phyloP scores from a whole-genome alignment of 2,797 vertebrate species.

The Coilia nasus region DNA sequence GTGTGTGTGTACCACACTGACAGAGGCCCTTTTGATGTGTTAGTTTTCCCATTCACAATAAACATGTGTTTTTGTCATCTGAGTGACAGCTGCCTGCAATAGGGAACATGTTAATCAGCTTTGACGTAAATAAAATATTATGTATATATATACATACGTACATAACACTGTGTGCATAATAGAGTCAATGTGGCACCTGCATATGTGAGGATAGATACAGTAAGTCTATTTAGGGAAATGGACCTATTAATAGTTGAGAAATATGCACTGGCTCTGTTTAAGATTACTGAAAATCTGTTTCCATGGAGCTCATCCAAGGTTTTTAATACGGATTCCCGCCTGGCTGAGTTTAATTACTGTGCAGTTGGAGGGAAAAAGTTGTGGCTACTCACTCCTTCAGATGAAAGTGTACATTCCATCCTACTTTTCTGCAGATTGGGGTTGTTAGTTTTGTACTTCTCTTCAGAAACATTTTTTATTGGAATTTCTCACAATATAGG shows the following conservation, averaged over 20 bases:
- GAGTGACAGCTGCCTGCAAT: not conserved
- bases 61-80: constrained; percentile 27
- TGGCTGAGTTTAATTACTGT: not conserved
- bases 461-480: not conserved
- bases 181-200: not conserved
- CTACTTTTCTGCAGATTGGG: not conserved
- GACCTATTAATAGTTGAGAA: not conserved
- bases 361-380: not conserved
- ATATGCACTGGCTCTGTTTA: not conserved
- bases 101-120: not conserved
- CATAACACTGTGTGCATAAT: not conserved
- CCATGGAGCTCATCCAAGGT: not conserved
- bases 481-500: not conserved
- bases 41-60: constrained; percentile 23
- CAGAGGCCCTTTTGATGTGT: constrained; percentile 31
- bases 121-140: not conserved
- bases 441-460: not conserved
- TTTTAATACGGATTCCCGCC: not conserved
- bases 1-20: constrained; percentile 19
- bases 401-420: not conserved
- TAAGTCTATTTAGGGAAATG: not conserved
- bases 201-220: not conserved
- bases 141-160: not conserved
- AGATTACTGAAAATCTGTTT: not conserved
- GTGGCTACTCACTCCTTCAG: not conserved